Evolutionary conservation across 2,113 vertebrate genomes (phyloP), one percentile per base, ranked within the genome.

Genomic region (Melanotaenia duboulayi): DNA sequence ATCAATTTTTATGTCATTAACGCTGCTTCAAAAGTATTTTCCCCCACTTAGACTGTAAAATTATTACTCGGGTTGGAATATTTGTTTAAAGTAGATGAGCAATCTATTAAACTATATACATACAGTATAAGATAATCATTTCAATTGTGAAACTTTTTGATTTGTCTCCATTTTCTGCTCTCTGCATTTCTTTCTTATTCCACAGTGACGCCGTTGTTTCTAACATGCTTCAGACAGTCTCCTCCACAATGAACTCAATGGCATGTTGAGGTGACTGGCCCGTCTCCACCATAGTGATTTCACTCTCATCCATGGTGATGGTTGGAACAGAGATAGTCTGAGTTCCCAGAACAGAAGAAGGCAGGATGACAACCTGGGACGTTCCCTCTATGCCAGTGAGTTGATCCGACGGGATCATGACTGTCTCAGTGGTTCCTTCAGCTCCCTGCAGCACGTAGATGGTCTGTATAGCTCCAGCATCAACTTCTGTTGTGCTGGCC

Each of bases 181-280:
- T 64, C 4, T 46, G 4, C 16, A 23, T 55, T 46, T 52, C 19
- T 37, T 19, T 64, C 23, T 13, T 14, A 75, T 14, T 71, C 28
- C 4, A 20, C 44, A 11, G 5, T 46, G n/a, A 20, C 55, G 46
- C 16, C 24, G 11, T 24, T 65, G 14, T 60, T 19, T 20, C 20
- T 28, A 17, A 0, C 37, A 7, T 7, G 4, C 19, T 65, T 83
- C 72, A 94, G 22, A 94, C 88, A 0, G 92, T 94, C 78, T 95
- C 93, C 76, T 95, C 94, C 44, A 95, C 90, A 20, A 95, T 93
- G 67, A 94, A 93, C 89, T 95, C 94, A 5, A 95, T 93, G 69
- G 93, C 80, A 24, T 95, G 93, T 51, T 91, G 89, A 0, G 91
- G 90, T 0, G 93, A 86, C 25, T 93, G 90, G 68, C 81, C 67